Evolutionary conservation across 2,888 invertebrate genomes (phyloP), one percentile per base, ranked within the genome.

Genomic region (Drosophila anomalata): DNA sequence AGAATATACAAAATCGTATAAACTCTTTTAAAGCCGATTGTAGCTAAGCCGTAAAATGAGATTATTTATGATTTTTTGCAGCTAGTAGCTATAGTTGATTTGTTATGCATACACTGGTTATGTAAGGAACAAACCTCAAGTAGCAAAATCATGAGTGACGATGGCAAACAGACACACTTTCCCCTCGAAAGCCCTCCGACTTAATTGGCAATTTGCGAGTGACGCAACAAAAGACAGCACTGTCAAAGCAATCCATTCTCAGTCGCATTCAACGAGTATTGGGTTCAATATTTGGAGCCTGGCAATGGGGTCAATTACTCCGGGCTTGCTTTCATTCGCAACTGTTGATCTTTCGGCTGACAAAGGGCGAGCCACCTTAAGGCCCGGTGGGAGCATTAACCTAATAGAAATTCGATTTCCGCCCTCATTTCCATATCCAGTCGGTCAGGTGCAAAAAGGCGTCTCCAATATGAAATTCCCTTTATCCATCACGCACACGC

Each of bases 391-490:
- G n/a, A 17, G 53, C 36, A 14, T 53, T 47, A 31, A 55, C 26
- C 44, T 51, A 50, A 73, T 47, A 66, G 39, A 66, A 75, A 69
- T 74, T 62, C 42, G 33, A 66, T 66, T 75, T 60, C 36, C 51
- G 44, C 17, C 22, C 53, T 54, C 56, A 79, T 77, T 80, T 73
- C 47, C 68, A 83, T 76, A 61, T 70, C 41, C 31, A 61, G 36
- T 7, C 55, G 54, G 48, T 51, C 73, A 79, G 65, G 79, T 73
- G 47, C 41, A 47, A 55, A 61, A 22, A 26, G 41, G 11, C 39
- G 24, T 65, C 39, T 62, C 61, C 52, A n/a, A 22, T 29, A 24
- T 36, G 39, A 8, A 46, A 31, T 47, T 65, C 46, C 36, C 44
- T 52, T 65, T 24, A 39, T 17, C 36, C 46, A 29, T 39, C 22